Evolutionary conservation across 2,888 invertebrate species (phyloP).

Genomic region (Leptinotarsa juncta): DNA sequence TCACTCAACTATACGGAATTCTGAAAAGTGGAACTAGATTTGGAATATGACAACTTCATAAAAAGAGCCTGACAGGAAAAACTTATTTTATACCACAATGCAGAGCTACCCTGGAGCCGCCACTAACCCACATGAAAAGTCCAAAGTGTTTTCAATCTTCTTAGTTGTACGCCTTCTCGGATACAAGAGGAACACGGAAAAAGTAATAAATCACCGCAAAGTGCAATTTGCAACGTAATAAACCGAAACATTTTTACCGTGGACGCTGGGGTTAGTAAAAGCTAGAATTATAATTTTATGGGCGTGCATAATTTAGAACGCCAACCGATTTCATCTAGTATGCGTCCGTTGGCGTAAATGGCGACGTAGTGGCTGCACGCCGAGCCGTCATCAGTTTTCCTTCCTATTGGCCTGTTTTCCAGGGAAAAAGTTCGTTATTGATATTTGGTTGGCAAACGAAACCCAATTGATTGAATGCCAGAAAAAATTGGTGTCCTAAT

Average conservation of each 20-base stretch:
- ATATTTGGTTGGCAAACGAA: neutral
- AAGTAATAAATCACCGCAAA: constrained; percentile 2
- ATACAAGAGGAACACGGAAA: neutral
- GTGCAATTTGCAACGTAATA: constrained; percentile 11
- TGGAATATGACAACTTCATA: too few relatives aligned
- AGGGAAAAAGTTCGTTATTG: constrained; percentile 4
- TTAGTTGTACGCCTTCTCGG: neutral
- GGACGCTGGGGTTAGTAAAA: constrained; percentile 1
- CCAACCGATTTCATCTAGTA: constrained; percentile 13
- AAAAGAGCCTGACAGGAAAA: too few relatives aligned
- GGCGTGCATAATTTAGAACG: constrained; percentile 5
- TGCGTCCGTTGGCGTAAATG: constrained; percentile 4
- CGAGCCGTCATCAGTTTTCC: constrained; percentile 4
- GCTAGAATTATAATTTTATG: constrained; percentile 14
- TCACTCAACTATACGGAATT: too few relatives aligned
- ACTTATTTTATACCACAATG: too few relatives aligned
- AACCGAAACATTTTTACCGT: constrained; percentile 6
- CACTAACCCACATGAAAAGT: neutral
- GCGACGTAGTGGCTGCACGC: constrained; percentile 8
- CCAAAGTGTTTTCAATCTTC: too few relatives aligned
- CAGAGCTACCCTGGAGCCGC: too few relatives aligned
- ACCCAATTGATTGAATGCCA: neutral
- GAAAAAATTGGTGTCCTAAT: neutral
- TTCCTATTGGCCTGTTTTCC: constrained; percentile 2
- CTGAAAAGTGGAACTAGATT: too few relatives aligned